These are phyloP conservation scores for Pecten maximus DNA, from an alignment of 2,888 invertebrate species.

Conservation along the genomic window DNA sequence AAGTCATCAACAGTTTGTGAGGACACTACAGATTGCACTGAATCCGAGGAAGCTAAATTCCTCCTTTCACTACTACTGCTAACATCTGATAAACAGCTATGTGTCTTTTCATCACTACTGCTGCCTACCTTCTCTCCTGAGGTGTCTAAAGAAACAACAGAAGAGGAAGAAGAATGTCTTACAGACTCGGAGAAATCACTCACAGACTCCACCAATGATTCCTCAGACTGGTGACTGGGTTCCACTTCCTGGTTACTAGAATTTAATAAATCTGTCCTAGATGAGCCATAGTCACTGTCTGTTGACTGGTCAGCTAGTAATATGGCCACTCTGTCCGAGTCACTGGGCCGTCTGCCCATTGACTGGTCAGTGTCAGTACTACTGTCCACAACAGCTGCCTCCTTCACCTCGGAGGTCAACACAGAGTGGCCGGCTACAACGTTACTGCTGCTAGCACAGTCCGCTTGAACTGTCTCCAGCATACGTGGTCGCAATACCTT, in stretches of 20 bases:
- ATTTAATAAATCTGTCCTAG: constrained; percentile 32
- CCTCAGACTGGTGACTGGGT: background rate
- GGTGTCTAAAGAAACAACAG: background rate
- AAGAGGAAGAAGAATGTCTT: constrained; percentile 25
- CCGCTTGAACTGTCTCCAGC: constrained; percentile 7
- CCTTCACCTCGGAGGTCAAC: background rate
- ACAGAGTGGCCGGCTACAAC: background rate
- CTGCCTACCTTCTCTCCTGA: constrained; percentile 50
- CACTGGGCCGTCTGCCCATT: constrained; percentile 1
- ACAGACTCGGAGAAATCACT: constrained; percentile 17
- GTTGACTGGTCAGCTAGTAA: constrained; percentile 2
- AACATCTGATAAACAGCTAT: constrained; percentile 40
- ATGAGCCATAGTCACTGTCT: constrained; percentile 13
- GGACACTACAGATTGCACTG: constrained; percentile 39
- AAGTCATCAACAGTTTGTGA: constrained; percentile 24
- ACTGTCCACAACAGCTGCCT: constrained; percentile 46
- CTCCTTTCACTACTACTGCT: constrained; percentile 56
- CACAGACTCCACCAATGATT: constrained; percentile 6
- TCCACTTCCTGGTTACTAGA: constrained; percentile 27
- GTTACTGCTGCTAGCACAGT: constrained; percentile 9
- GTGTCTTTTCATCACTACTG: constrained; percentile 50
- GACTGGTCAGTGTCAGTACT: constrained; percentile 51
- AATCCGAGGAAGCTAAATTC: constrained; percentile 35
- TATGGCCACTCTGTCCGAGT: constrained; percentile 38
- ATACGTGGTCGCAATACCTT: background rate